These are phyloP conservation scores for Cheirogaleus medius DNA, from an alignment of 2,113 vertebrate genomes.

Conservation along the genomic window DNA sequence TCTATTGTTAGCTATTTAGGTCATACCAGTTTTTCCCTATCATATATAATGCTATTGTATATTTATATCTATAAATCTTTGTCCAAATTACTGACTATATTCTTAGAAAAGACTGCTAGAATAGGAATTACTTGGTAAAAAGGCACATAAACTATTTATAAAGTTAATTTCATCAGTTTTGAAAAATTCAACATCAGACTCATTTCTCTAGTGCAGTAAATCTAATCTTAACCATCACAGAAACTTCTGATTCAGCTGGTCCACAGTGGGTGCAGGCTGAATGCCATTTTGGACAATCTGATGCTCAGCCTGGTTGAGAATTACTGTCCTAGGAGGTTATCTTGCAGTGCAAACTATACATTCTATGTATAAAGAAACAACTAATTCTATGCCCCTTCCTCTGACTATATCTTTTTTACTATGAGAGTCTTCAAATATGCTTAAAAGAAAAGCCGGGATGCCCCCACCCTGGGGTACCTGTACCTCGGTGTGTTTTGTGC, in stretches of 20 bases:
- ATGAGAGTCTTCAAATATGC: not conserved
- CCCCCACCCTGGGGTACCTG: not conserved
- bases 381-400: not conserved
- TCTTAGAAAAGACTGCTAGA: slow-evolving; percentile 8
- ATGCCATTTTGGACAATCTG: not conserved
- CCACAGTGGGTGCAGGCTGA: not conserved
- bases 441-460: not conserved
- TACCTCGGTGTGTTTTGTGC: not conserved
- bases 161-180: slow-evolving; percentile 47
- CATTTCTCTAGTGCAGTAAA: not conserved
- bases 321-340: not conserved
- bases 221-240: not conserved
- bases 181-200: slow-evolving; percentile 49
- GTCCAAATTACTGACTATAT: not conserved
- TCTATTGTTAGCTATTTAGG: not conserved
- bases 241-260: not conserved
- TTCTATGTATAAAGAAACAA: not conserved
- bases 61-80: slow-evolving; percentile 15
- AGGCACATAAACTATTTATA: slow-evolving; percentile 34
- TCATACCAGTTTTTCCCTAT: not conserved
- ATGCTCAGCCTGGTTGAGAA: not conserved
- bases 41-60: not conserved
- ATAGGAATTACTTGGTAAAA: not conserved
- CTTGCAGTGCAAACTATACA: not conserved
- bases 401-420: not conserved